Evolutionary conservation across 2,888 invertebrate species (phyloP), one percentile per base, ranked within the genome.

Genomic region (Mimumesa dahlbomi): DNA sequence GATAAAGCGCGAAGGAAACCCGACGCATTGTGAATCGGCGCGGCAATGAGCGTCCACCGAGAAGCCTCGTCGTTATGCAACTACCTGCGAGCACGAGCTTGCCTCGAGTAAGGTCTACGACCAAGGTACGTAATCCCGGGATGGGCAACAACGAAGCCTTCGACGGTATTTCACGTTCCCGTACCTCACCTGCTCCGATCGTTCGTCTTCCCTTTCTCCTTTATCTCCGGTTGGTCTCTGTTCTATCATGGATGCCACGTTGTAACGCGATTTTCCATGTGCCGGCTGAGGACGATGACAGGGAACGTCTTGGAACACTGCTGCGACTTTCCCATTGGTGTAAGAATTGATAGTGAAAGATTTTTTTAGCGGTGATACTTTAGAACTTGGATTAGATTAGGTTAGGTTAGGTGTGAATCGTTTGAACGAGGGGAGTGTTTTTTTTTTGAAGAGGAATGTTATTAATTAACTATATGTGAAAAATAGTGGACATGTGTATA

Each of bases 81-180:
- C 57, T 49, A 68, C 36, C 31, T 34, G 40, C 65, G 58, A 67
- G 52, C 57, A 52, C 56, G 67, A 72, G 56, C 73, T 75, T 75
- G 54, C 74, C 72, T 64, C 76, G 65, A 79, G 73, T 83, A 84
- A 84, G 83, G 84, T 84, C 83, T 84, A 82, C 81, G 84, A 83
- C 83, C 83, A 83, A 82, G 80, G 79, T 76, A 82, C 77, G 80
- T 78, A 77, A 82, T 78, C 76, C 73, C 79, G 66, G 77, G 81
- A 83, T 84, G 82, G 81, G 75, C 81, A 77, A 71, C 63, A 63
- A 48, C 64, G 68, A 58, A 70, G 74, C 66, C 72, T 75, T 75
- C 75, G 59, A 64, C 62, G 63, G 57, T 75, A 70, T 77, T 74
- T 63, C 62, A 68, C 43, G 29, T 22, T 14, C 25, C 38, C 29